Base-by-base conservation (phyloP, 2,797 vertebrate genomes). In the Aplochiton taeniatus region DNA sequence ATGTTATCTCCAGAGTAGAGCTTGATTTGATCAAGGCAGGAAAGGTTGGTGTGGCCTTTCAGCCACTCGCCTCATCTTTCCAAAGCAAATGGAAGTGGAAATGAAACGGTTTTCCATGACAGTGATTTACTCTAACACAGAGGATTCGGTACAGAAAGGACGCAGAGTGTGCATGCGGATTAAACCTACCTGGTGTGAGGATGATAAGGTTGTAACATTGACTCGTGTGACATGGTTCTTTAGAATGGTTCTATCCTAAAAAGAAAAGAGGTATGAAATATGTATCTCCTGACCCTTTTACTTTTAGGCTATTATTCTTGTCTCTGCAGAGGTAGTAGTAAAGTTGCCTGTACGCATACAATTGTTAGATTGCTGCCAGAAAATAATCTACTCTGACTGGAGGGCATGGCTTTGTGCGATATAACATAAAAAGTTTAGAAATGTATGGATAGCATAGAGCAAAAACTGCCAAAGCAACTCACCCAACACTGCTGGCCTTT, bases 211-310 rank as follows among this genome's bases (percentile, higher is more conserved):
- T 73, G 72, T 54, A 76, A 63, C 19, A 58, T 51, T 56, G 72
- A 66, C 5, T 80, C 50, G 18, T 64, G 51, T 17, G 89, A 78
- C 88, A 89, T 89, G 56, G 13, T 77, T 67, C 58, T 55, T 59
- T 43, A 14, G 18, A 54, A 20, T 8, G 13, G 48, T 2, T 9
- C 43, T 12, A 31, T 49, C 8, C 43, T 44, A 1, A 63, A 61
- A 66, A 16, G 48, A 72, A 73, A 49, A 9, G 49, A 56, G 63
- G 42, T 66, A 4, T 11, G 0, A 58, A 13, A 58, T 52, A 11
- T 42, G 31, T 31, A 31, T 31, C 31, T 31, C 31, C 31, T 6
- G 31, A 31, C 31, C 31, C 6, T 31, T 31, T 31, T 31, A 31
- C 31, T 60, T 1, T 3, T 43, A 14, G 66, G 41, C 1, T 11